Evolutionary conservation across 2,888 invertebrate species (phyloP).

Genomic region (Sisyra terminalis): DNA sequence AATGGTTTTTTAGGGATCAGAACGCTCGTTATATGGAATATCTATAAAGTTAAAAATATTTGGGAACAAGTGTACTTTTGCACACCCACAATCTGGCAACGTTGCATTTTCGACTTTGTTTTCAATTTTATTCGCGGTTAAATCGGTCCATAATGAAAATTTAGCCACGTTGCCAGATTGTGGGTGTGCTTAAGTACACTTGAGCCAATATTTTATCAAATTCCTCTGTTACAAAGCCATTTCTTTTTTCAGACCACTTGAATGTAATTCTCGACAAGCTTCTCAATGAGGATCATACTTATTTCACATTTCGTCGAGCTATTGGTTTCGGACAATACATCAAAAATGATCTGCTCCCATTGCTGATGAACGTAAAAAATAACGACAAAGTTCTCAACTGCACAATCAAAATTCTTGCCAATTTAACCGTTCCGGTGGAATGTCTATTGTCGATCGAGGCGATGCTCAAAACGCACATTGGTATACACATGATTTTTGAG

Average conservation of each 20-base stretch:
- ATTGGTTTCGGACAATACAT: constrained; percentile 58
- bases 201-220: too few relatives aligned
- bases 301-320: constrained; percentile 48
- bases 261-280: constrained; percentile 49
- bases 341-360: constrained; percentile 50
- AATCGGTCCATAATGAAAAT: too few relatives aligned
- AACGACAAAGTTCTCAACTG: constrained; percentile 32
- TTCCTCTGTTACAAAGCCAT: too few relatives aligned
- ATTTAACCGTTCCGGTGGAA: constrained; percentile 59
- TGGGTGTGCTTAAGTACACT: too few relatives aligned
- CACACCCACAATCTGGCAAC: too few relatives aligned
- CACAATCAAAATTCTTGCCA: constrained; percentile 49
- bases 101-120: too few relatives aligned
- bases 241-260: constrained; percentile 47
- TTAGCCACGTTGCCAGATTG: too few relatives aligned
- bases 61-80: too few relatives aligned
- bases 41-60: too few relatives aligned
- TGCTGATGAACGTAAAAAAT: constrained; percentile 49
- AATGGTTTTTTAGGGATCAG: too few relatives aligned
- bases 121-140: too few relatives aligned
- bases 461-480: constrained; percentile 45
- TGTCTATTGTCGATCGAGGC: constrained; percentile 51
- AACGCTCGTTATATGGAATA: too few relatives aligned
- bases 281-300: constrained; percentile 44
- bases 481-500: constrained; percentile 52